phyloP scores from a whole-genome alignment of 2,113 vertebrate species.

The Crotophaga sulcirostris region DNA sequence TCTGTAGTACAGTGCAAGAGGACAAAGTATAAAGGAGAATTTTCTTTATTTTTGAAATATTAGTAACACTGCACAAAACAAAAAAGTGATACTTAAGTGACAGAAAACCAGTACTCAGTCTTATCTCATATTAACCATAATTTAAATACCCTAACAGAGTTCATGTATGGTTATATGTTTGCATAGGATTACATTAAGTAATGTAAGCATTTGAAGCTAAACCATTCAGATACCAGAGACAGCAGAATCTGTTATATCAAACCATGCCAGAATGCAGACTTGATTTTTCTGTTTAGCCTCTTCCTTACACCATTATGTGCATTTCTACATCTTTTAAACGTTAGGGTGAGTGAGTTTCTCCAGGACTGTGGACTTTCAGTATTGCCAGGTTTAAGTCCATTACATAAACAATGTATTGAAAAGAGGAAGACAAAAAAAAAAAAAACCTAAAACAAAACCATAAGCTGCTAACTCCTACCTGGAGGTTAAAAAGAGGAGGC shows the following conservation, averaged over 20 bases:
- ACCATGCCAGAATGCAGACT: background rate
- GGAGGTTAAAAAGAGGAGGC: conserved; percentile 33
- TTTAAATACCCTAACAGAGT: conserved; percentile 44
- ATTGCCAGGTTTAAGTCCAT: conserved; percentile 27
- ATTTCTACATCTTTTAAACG: background rate
- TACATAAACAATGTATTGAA: background rate
- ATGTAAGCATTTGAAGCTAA: background rate
- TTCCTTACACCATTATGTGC: background rate
- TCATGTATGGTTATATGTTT: conserved; percentile 19
- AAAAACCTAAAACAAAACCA: conserved; percentile 1
- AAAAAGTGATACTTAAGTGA: conserved; percentile 40
- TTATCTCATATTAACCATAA: conserved; percentile 9
- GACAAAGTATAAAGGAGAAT: conserved; percentile 39
- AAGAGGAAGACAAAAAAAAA: background rate
- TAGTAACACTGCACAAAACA: conserved; percentile 57
- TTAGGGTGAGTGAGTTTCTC: conserved; percentile 8
- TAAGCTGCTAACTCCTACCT: background rate
- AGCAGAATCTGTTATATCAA: conserved; percentile 8
- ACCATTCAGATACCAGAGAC: background rate
- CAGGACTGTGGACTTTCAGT: background rate
- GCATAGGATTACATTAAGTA: conserved; percentile 31
- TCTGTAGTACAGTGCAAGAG: background rate
- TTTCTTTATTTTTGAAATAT: conserved; percentile 59
- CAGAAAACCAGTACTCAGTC: background rate
- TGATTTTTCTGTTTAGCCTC: background rate